A percentile compares a stretch with the other conserved stretches of the same genome.
These are phyloP conservation scores for Apteryx owenii DNA, from an alignment of 2,113 vertebrate species.

Conservation along the genomic window DNA sequence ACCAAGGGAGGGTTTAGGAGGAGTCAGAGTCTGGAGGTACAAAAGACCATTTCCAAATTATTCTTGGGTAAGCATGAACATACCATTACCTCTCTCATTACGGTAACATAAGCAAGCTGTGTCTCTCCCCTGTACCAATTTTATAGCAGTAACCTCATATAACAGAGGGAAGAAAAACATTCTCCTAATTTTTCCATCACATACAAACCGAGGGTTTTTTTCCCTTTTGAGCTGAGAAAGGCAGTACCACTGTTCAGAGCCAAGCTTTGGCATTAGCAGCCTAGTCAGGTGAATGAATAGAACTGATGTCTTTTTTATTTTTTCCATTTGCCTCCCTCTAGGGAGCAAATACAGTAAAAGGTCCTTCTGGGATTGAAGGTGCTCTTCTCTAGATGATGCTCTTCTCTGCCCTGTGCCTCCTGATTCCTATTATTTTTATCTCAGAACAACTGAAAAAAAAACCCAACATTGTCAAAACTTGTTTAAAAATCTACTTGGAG, in stretches of 20 bases:
- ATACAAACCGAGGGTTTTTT: not conserved
- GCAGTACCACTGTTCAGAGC: not conserved
- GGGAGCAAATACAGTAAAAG: not conserved
- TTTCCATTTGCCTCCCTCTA: not conserved
- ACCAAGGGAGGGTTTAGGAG: not conserved
- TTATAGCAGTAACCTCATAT: not conserved
- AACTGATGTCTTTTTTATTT: not conserved
- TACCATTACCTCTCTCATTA: not conserved
- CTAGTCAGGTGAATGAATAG: not conserved
- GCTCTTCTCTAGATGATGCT: not conserved
- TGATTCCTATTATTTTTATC: conserved; percentile 37
- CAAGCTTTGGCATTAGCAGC: not conserved
- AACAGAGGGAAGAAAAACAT: not conserved
- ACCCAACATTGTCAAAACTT: conserved; percentile 15
- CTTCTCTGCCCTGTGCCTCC: not conserved
- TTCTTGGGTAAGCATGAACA: not conserved
- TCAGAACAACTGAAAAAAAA: conserved; percentile 6
- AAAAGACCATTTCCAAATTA: not conserved
- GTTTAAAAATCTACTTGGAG: conserved; percentile 33
- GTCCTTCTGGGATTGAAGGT: not conserved
- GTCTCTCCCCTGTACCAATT: not conserved
- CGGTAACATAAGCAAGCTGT: not conserved
- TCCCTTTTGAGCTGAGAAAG: not conserved
- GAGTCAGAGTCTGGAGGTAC: not conserved
- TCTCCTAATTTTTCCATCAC: not conserved